Base-by-base conservation (phyloP, 2,888 invertebrate species). In the Cantharis flavilabris region DNA sequence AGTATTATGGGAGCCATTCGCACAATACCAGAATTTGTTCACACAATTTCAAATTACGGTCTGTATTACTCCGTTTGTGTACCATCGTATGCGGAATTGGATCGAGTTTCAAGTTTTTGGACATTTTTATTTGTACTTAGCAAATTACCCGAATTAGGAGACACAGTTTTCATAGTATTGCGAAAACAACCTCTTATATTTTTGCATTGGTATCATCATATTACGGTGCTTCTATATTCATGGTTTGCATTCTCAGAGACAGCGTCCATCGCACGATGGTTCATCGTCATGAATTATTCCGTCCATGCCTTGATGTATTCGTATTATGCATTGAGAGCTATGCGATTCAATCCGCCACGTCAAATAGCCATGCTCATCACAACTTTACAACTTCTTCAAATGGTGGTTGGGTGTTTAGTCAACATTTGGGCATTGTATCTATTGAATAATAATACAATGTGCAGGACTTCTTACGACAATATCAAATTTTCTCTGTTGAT, bases 181-280 rank as follows among this genome's bases (percentile, higher is more conserved):
- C 92, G 98, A 79, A 98, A 98, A 89, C 97, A 97, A 88, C 97
- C 96, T 1, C 91, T 98, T 71, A 97, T 97, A 87, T 98, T 98
- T 90, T 92, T 98, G 73, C 96, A 98, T 89, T 98, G 98, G 98
- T 98, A 98, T 88, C 98, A 98, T 87, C 98, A 98, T 90, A 96
- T 97, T 86, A 97, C 97, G 30, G 98, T 98, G 73, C 92, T 98
- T 80, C 92, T 98, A 72, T 98, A 97, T 90, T 95, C 96, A n/a
- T 98, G 98, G 97, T 97, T 95, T 90, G 95, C 95, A 10, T 96
- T 96, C 89, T 94, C 95, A 70, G 96, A 96, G 89, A 96, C 95
- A 90, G 96, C 96, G 73, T 94, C 96, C 10, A 95, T 96, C 65
- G 96, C 96, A 72, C 92, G 97, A 82, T 97, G 97, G 97, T 97